Percentiles rank a stretch among this genome's conserved stretches.
phyloP scores from a whole-genome alignment of 2,113 vertebrate genomes.

The Elaphurus davidianus region DNA sequence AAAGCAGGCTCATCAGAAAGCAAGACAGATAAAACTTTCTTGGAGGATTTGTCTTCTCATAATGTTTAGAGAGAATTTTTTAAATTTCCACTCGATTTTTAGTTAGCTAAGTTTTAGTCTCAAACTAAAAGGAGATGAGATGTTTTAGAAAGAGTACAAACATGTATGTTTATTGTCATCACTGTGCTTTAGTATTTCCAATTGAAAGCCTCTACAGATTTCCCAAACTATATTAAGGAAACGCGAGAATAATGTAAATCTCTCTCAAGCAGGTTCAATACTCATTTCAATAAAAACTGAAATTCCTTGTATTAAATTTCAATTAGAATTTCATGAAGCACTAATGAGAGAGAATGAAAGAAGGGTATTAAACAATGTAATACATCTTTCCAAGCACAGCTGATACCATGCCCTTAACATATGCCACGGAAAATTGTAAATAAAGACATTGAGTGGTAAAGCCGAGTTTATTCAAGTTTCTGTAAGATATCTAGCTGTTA shows the following conservation, averaged over 20 bases:
- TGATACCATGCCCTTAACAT: constrained; percentile 62
- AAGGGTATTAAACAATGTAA: constrained; percentile 41
- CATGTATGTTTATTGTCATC: neutral
- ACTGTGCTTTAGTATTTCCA: neutral
- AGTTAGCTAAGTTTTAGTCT: constrained; percentile 38
- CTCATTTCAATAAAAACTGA: constrained; percentile 52
- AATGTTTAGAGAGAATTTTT: constrained; percentile 38
- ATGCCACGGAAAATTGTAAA: constrained; percentile 67
- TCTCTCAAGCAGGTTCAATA: constrained; percentile 14
- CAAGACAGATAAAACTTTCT: constrained; percentile 34
- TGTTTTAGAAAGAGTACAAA: constrained; percentile 38
- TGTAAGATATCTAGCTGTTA: neutral
- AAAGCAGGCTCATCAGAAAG: neutral
- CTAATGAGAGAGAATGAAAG: constrained; percentile 22
- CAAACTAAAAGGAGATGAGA: neutral
- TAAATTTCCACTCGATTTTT: constrained; percentile 18
- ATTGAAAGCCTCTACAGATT: constrained; percentile 31
- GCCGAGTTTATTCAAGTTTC: constrained; percentile 49
- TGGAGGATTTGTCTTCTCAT: neutral
- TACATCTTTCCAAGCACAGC: constrained; percentile 54
- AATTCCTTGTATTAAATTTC: constrained; percentile 47
- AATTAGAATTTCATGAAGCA: constrained; percentile 61
- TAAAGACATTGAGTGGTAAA: constrained; percentile 31
- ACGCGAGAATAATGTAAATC: neutral
- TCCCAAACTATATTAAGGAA: constrained; percentile 31